Evolutionary conservation across 2,888 invertebrate species (phyloP).

Genomic region (Tiliacea aurago): DNA sequence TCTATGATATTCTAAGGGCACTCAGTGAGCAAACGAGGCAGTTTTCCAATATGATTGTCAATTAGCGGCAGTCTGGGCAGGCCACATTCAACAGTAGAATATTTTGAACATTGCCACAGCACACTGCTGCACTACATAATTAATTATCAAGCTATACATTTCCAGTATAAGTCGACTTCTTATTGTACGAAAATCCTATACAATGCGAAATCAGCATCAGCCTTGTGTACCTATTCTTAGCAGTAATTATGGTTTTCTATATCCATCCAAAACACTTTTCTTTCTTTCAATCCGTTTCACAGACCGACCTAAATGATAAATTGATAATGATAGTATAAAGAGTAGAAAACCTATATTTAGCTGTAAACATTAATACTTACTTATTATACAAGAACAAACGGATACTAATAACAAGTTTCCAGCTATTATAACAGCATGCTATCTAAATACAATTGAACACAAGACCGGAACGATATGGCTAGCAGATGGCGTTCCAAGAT

Average conservation of each 20-base stretch:
- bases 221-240: too few relatives aligned
- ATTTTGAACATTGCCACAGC: background rate
- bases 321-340: background rate
- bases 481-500: slow-evolving; percentile 62
- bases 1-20: background rate
- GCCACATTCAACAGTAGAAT: background rate
- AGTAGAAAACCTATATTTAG: background rate
- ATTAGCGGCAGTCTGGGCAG: background rate
- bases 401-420: slow-evolving; percentile 34
- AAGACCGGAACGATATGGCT: slow-evolving; percentile 47
- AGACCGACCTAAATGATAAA: background rate
- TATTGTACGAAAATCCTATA: too few relatives aligned
- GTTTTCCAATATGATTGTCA: background rate
- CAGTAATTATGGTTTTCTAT: background rate
- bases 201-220: too few relatives aligned
- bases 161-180: too few relatives aligned
- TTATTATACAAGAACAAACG: slow-evolving; percentile 28
- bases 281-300: background rate
- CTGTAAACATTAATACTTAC: slow-evolving; percentile 13
- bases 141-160: too few relatives aligned
- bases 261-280: background rate
- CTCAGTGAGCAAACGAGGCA: background rate
- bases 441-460: slow-evolving; percentile 35
- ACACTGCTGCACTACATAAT: background rate
- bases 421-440: slow-evolving; percentile 20